These are phyloP conservation scores for Pheosia gnoma DNA, from an alignment of 2,888 invertebrate genomes.

Conservation along the genomic window DNA sequence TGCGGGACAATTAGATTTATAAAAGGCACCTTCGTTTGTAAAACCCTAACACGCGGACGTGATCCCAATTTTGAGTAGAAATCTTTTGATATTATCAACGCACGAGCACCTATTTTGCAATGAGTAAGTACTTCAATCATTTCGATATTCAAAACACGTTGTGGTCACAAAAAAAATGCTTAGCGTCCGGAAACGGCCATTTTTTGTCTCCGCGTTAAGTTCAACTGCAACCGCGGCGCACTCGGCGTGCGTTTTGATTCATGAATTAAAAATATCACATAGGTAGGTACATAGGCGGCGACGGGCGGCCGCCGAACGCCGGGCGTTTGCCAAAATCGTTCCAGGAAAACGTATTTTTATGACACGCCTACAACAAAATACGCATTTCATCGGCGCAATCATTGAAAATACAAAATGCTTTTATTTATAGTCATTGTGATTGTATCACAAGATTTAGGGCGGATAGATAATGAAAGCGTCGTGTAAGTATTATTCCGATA, in stretches of 20 bases:
- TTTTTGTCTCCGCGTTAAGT: constrained; percentile 43
- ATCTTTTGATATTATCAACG: constrained; percentile 8
- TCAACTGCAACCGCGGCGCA: constrained; percentile 47
- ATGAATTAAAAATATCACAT: constrained; percentile 76
- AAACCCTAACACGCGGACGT: constrained; percentile 7
- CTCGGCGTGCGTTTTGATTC: constrained; percentile 57
- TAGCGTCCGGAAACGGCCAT: constrained; percentile 63
- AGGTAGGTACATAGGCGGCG: constrained; percentile 27
- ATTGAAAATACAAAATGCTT: constrained; percentile 7
- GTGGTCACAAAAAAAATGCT: constrained; percentile 59
- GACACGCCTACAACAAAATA: constrained; percentile 38
- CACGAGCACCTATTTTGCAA: constrained; percentile 14
- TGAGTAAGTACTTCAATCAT: constrained; percentile 14
- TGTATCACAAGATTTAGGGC: constrained; percentile 8
- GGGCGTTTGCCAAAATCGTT: constrained; percentile 51
- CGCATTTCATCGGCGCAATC: constrained; percentile 32
- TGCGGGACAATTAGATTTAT: neutral
- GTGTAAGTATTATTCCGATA: neutral
- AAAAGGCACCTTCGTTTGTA: constrained; percentile 2
- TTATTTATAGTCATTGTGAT: constrained; percentile 10
- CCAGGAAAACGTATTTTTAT: constrained; percentile 45
- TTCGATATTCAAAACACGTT: constrained; percentile 51
- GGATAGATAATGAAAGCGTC: neutral
- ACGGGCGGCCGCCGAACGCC: constrained; percentile 25
- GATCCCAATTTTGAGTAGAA: constrained; percentile 8